These are phyloP conservation scores for Lymantria dispar DNA, from an alignment of 2,888 invertebrate species.

Conservation along the genomic window DNA sequence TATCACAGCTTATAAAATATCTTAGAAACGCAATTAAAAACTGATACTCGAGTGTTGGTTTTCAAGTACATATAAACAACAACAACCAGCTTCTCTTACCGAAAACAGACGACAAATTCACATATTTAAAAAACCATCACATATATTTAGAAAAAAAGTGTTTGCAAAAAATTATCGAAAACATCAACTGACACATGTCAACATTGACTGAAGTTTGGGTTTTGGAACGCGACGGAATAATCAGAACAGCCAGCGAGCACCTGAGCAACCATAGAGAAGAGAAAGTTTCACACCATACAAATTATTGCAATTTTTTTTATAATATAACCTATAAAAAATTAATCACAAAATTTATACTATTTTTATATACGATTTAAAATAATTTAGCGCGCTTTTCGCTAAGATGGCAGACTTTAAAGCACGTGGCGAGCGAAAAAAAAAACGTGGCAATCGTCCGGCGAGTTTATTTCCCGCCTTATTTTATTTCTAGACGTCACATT, in stretches of 20 bases:
- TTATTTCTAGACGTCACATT: slow-evolving; percentile 68
- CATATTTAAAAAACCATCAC: slow-evolving; percentile 26
- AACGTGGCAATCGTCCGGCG: slow-evolving; percentile 45
- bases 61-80: slow-evolving; percentile 7
- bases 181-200: slow-evolving; percentile 26
- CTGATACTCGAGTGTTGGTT: background rate
- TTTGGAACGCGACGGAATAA: slow-evolving; percentile 20
- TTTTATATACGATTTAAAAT: slow-evolving; percentile 15
- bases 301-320: background rate
- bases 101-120: slow-evolving; percentile 10
- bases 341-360: background rate
- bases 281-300: slow-evolving; percentile 13
- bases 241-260: slow-evolving; percentile 20
- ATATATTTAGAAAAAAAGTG: slow-evolving; percentile 29
- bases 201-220: slow-evolving; percentile 23
- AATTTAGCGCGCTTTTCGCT: slow-evolving; percentile 36
- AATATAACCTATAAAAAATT: background rate
- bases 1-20: too few relatives aligned
- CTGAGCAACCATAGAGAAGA: slow-evolving; percentile 18
- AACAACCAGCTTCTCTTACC: slow-evolving; percentile 38
- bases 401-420: slow-evolving; percentile 33
- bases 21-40: background rate
- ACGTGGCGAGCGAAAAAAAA: slow-evolving; percentile 38
- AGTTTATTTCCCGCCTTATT: slow-evolving; percentile 49
- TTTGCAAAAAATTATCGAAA: slow-evolving; percentile 35